Evolutionary conservation across 1,140 invertebrate species (phyloP).

Genomic region (Papilio dardanus): DNA sequence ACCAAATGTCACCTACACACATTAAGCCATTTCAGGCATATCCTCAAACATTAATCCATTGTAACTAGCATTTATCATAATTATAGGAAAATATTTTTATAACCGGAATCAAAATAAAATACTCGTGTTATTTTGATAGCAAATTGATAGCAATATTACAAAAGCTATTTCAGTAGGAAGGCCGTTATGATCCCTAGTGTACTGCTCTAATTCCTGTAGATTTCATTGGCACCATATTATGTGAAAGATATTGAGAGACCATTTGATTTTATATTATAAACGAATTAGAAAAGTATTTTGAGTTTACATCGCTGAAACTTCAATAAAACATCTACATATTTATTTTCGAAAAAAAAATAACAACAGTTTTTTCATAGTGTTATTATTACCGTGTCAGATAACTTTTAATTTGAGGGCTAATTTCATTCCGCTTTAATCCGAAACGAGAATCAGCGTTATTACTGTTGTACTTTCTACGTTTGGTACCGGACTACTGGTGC

Average conservation of each 20-base stretch:
- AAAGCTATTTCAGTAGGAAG: not conserved
- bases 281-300: not conserved
- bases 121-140: not conserved
- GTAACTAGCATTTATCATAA: too few species aligned
- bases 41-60: too few species aligned
- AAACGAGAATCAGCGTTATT: too few species aligned
- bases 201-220: not conserved
- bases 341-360: not conserved
- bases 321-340: too few species aligned
- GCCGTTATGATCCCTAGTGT: not conserved
- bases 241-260: not conserved
- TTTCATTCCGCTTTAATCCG: too few species aligned
- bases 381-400: too few species aligned
- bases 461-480: too few species aligned
- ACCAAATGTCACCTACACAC: too few species aligned
- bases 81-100: not conserved
- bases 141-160: not conserved
- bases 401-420: too few species aligned
- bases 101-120: not conserved
- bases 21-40: too few species aligned
- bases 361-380: too few species aligned
- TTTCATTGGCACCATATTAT: not conserved
- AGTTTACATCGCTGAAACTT: not conserved
- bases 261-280: not conserved
- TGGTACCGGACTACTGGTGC: too few species aligned